Evolutionary conservation across 2,797 vertebrate genomes (phyloP).

Genomic region (Acipenser ruthenus): DNA sequence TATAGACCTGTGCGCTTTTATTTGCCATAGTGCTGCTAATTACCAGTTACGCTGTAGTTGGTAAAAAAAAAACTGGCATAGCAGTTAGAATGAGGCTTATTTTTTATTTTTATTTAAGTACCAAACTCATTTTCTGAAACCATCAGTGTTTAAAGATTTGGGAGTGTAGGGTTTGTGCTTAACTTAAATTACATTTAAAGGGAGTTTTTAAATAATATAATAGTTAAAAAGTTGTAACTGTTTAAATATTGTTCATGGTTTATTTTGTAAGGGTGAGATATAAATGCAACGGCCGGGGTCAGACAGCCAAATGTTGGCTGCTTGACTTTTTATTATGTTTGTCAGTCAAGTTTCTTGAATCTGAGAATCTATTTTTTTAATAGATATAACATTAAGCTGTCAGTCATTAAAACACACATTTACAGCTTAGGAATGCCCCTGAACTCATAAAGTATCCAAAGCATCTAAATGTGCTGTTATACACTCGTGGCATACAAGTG

Average conservation of each 20-base stretch:
- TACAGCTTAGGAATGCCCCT: not conserved
- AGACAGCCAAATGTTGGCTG: slow-evolving; percentile 44
- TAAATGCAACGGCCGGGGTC: slow-evolving; percentile 50
- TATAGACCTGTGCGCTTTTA: slow-evolving; percentile 3
- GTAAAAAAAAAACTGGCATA: slow-evolving; percentile 1
- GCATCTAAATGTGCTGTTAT: not conserved
- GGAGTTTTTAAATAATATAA: not conserved
- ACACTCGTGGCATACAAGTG: too few species aligned
- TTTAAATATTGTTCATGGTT: slow-evolving; percentile 41
- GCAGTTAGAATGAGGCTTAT: not conserved
- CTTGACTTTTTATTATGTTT: slow-evolving; percentile 23
- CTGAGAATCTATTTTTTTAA: slow-evolving; percentile 44
- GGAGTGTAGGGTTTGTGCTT: not conserved
- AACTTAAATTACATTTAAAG: not conserved
- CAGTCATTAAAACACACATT: not conserved
- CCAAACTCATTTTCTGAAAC: not conserved
- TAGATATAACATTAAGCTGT: slow-evolving; percentile 18
- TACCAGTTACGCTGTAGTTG: not conserved
- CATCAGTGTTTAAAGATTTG: not conserved
- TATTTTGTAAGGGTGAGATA: slow-evolving; percentile 50
- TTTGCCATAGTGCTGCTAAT: slow-evolving; percentile 16
- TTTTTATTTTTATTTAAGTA: slow-evolving; percentile 6
- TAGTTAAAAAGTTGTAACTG: slow-evolving; percentile 23
- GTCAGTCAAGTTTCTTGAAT: slow-evolving; percentile 47
- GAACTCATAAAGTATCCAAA: not conserved